Conservation (phyloP, 2,888 invertebrate genomes). For the Rapana venosa region DNA sequence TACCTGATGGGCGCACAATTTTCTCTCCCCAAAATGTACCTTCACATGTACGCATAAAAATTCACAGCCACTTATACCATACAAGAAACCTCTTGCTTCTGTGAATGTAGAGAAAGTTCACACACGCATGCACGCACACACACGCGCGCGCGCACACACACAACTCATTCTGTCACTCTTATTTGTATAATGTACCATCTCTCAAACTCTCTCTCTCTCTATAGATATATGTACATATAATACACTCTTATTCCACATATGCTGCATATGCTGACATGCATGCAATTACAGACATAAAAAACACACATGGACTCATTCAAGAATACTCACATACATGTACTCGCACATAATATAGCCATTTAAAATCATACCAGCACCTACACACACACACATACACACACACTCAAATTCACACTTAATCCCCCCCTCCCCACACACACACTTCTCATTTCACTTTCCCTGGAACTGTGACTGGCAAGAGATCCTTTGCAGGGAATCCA, state of each 20-base stretch:
- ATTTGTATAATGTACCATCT: too few relatives aligned
- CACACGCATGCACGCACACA: background rate
- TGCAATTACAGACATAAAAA: too few relatives aligned
- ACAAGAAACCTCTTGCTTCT: too few relatives aligned
- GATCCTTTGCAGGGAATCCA: conserved; percentile 73
- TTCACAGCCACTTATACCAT: too few relatives aligned
- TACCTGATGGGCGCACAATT: background rate
- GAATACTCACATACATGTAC: background rate
- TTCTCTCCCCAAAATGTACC: too few relatives aligned
- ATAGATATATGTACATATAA: too few relatives aligned
- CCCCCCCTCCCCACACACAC: background rate
- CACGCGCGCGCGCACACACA: background rate
- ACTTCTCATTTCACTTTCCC: conserved; percentile 57
- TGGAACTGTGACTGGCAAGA: conserved; percentile 68
- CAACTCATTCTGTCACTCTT: background rate
- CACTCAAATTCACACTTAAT: background rate
- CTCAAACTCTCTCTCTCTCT: too few relatives aligned
- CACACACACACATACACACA: conserved; percentile 34
- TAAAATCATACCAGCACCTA: background rate
- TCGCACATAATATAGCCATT: background rate
- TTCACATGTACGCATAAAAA: too few relatives aligned
- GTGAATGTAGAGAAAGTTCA: background rate
- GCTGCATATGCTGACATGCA: too few relatives aligned
- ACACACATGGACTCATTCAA: too few relatives aligned
- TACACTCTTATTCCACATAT: too few relatives aligned